Conservation (phyloP, 2,113 vertebrate genomes). For the Elephantulus edwardii region DNA sequence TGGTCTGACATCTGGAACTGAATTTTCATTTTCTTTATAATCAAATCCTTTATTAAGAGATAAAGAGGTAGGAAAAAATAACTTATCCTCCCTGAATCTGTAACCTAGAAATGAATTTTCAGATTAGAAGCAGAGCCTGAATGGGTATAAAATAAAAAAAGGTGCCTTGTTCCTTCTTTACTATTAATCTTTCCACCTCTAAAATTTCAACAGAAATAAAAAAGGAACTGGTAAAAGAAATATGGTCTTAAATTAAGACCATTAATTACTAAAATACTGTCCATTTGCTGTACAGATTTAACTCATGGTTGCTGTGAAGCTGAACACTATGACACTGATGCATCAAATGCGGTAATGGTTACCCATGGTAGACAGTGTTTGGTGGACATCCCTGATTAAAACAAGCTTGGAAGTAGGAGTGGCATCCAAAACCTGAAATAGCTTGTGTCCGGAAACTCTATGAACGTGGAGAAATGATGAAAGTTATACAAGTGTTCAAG, state of each 20-base stretch:
- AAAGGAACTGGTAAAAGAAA: background rate
- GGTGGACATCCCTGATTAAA: no score
- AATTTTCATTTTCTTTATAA: constrained; percentile 34
- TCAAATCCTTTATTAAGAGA: background rate
- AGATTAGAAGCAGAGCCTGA: background rate
- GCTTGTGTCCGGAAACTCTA: no score
- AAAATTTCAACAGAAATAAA: background rate
- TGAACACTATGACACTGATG: no score
- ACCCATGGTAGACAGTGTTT: no score
- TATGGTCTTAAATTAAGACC: background rate
- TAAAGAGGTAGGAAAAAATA: background rate
- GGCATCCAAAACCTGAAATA: no score
- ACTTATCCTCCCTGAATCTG: background rate
- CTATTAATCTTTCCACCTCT: background rate
- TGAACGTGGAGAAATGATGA: no score
- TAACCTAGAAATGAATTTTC: background rate
- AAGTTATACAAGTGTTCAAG: no score
- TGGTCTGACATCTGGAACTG: background rate
- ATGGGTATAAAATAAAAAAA: background rate
- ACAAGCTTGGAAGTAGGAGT: no score
- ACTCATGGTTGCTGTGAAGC: no score
- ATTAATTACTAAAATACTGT: no score
- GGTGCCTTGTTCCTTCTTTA: background rate
- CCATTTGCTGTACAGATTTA: no score
- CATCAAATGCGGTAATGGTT: no score